Evolutionary conservation across 2,888 invertebrate species (phyloP).

Genomic region (Orthosia cruda): DNA sequence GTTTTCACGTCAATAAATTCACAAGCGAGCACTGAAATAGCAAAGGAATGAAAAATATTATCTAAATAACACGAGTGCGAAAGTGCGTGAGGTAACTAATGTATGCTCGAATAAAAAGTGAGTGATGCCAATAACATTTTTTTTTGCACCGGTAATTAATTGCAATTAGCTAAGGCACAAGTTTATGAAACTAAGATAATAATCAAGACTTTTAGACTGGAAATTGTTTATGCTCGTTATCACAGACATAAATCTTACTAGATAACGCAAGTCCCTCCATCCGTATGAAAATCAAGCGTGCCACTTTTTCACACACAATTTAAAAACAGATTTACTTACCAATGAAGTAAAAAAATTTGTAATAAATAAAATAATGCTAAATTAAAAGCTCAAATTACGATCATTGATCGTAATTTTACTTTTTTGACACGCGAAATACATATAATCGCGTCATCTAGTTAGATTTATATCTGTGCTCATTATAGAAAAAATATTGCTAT

Average conservation of each 20-base stretch:
- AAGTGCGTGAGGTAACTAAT: conserved; percentile 43
- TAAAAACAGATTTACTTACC: too few species aligned
- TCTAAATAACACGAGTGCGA: conserved; percentile 50
- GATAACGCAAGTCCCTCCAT: too few species aligned
- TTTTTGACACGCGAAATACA: too few species aligned
- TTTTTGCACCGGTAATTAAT: conserved; percentile 23
- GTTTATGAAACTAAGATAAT: conserved; percentile 34
- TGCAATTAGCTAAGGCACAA: conserved; percentile 8
- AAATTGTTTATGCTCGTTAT: conserved; percentile 6
- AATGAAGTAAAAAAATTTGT: too few species aligned
- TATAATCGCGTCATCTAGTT: too few species aligned
- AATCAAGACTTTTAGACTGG: conserved; percentile 16
- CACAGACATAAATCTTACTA: too few species aligned
- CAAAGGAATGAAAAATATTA: conserved; percentile 86
- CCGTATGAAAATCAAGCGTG: too few species aligned
- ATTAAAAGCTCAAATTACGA: too few species aligned
- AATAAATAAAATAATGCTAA: too few species aligned
- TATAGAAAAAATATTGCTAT: conserved; percentile 30
- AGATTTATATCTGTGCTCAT: background rate
- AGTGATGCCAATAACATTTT: conserved; percentile 27
- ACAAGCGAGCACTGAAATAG: conserved; percentile 86
- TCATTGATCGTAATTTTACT: too few species aligned
- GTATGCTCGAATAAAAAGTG: conserved; percentile 27
- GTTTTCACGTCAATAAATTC: conserved; percentile 78
- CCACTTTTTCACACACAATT: too few species aligned